A percentile compares a stretch with the other conserved stretches of the same genome.
phyloP scores from a whole-genome alignment of 2,113 vertebrate species.

The Tringa solitaria region DNA sequence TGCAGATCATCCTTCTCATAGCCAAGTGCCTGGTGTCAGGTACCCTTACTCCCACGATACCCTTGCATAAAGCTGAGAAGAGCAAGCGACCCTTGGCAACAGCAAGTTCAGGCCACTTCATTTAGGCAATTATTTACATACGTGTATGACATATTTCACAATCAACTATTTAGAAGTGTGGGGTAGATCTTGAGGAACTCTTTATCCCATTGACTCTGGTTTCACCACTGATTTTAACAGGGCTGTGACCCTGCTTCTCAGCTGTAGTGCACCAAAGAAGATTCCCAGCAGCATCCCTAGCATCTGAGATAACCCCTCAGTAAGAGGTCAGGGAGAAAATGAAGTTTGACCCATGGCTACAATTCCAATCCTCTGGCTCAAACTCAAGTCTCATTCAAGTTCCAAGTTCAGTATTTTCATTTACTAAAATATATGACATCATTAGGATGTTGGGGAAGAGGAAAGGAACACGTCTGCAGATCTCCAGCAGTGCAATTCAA shows the following conservation, averaged over 20 bases:
- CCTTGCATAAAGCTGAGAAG: neutral
- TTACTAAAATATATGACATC: neutral
- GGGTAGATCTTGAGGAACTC: neutral
- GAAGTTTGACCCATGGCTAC: neutral
- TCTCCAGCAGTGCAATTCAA: neutral
- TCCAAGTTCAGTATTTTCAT: neutral
- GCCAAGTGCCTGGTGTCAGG: neutral
- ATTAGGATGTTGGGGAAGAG: neutral
- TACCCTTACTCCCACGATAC: neutral
- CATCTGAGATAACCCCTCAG: neutral
- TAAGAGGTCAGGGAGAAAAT: neutral
- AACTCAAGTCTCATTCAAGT: neutral
- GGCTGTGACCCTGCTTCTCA: neutral
- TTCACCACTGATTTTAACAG: neutral
- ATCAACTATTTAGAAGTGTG: neutral
- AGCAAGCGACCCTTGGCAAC: neutral
- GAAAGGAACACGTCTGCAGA: neutral
- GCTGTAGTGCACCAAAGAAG: neutral
- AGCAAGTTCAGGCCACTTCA: neutral
- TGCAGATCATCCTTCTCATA: neutral
- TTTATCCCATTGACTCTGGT: neutral
- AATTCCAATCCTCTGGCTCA: neutral
- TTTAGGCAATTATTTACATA: neutral
- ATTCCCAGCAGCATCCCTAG: neutral
- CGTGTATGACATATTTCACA: rapidly evolving